These are phyloP conservation scores for Halichondria panicea DNA, from an alignment of 37 sponge, comb jelly and placozoan genomes.

Conservation along the genomic window DNA sequence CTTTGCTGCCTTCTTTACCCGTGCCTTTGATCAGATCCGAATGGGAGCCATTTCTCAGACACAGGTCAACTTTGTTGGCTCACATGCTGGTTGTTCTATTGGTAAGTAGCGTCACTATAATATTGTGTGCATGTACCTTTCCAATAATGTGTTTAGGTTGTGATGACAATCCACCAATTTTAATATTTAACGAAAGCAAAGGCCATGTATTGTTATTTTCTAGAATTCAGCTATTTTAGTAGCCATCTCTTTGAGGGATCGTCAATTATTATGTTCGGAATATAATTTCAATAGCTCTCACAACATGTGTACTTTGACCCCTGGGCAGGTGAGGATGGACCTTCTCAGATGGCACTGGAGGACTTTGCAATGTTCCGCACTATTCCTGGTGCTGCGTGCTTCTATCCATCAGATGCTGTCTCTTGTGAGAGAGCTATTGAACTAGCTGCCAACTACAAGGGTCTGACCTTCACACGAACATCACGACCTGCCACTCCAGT, in stretches of 20 bases:
- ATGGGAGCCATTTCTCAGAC: conserved; percentile 99
- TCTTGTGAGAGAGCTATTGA: conserved; percentile 95
- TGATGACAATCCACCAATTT: too few species aligned
- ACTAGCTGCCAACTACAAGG: conserved; percentile 91
- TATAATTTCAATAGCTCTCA: not conserved
- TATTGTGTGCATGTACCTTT: not conserved
- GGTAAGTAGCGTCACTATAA: conserved; percentile 35
- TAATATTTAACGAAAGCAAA: too few species aligned
- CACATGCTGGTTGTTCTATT: conserved; percentile 90
- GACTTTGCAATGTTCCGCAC: conserved; percentile 97
- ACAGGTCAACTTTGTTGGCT: conserved; percentile 94
- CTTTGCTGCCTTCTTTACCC: conserved; percentile 97
- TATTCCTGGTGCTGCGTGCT: conserved; percentile 81
- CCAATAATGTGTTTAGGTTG: too few species aligned
- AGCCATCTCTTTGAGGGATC: too few species aligned
- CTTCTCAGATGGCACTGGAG: conserved; percentile 99
- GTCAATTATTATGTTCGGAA: not conserved
- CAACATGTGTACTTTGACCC: not conserved
- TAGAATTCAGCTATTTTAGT: too few species aligned
- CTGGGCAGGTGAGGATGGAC: conserved; percentile 95
- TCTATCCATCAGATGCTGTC: conserved; percentile 98
- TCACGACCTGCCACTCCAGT: conserved; percentile 86
- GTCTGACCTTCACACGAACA: conserved; percentile 95
- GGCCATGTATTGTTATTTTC: too few species aligned
- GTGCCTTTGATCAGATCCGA: conserved; percentile 97